Evolutionary conservation across 2,113 vertebrate genomes (phyloP).

Genomic region (zebrafish (Danio rerio)): GRCz12tu NC_133199.1:40244501-40245000

Average conservation of each 20-base stretch:
- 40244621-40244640: no score
- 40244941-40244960: conserved; percentile 43
- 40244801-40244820: not conserved
- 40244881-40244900: conserved; percentile 7
- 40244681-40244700: not conserved
- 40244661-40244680: not conserved
- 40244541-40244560: no score
- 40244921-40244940: conserved; percentile 15
- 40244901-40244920: not conserved
- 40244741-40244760: not conserved
- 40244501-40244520: no score
- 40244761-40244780: conserved; percentile 20
- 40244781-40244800: not conserved
- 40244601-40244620: no score
- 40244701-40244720: not conserved
- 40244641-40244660: no score
- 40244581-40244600: no score
- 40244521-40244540: no score
- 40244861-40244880: conserved; percentile 76
- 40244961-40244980: conserved; percentile 8
- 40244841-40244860: conserved; percentile 66
- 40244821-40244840: conserved; percentile 26
- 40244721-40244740: not conserved
- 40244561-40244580: no score
- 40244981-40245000: conserved; percentile 23